These are phyloP conservation scores for Noctua fimbriata DNA, from an alignment of 2,888 invertebrate genomes.

Conservation along the genomic window DNA sequence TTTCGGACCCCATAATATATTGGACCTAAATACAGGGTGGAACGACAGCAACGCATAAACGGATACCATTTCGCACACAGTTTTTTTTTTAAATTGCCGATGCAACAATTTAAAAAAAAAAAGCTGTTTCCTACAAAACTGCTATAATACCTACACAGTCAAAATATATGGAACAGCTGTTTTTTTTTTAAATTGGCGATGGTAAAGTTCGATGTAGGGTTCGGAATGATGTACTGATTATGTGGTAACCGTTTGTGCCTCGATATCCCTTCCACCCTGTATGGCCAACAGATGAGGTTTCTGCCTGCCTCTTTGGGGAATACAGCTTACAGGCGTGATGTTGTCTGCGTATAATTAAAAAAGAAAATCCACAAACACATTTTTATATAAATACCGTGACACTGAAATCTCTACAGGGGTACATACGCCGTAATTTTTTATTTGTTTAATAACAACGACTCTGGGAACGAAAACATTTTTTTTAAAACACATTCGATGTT, in stretches of 20 bases:
- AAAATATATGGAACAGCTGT: too few relatives aligned
- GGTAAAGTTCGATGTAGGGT: too few relatives aligned
- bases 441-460: slow-evolving; percentile 31
- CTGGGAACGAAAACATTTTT: slow-evolving; percentile 6
- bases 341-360: background rate
- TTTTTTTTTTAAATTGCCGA: too few relatives aligned
- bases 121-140: too few relatives aligned
- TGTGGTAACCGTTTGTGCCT: background rate
- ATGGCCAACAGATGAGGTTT: background rate
- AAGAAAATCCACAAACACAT: background rate
- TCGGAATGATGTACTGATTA: too few relatives aligned
- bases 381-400: slow-evolving; percentile 1
- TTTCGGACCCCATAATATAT: background rate
- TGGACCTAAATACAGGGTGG: background rate
- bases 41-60: background rate
- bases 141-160: too few relatives aligned
- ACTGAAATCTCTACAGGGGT: slow-evolving; percentile 37
- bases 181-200: too few relatives aligned
- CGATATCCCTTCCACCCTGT: background rate
- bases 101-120: too few relatives aligned
- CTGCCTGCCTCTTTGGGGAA: background rate
- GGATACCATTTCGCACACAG: too few relatives aligned
- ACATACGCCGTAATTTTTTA: slow-evolving; percentile 25
- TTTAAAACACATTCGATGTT: slow-evolving; percentile 27
- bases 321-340: background rate